Base-by-base conservation (phyloP, 2,888 invertebrate species). In the Microctonus aethiopoides region DNA sequence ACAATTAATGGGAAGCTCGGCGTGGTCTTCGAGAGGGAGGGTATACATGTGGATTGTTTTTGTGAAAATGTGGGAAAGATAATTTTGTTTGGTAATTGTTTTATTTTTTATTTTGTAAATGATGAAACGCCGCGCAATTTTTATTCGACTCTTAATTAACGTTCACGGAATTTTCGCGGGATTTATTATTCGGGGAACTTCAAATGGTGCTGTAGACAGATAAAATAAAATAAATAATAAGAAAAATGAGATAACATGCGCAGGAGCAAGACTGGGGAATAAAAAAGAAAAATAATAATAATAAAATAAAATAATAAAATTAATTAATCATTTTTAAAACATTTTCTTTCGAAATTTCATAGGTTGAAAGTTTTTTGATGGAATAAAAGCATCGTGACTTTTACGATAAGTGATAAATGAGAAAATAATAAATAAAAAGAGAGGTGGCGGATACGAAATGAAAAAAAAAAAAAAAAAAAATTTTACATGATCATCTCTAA, bases 141-240 rank as follows among this genome's bases (percentile, higher is more conserved):
- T 60, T 60, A 60, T 60, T 60, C 60, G 24, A 60, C 73, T 72
- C 71, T 70, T 57, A 26, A 56, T 75, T 67, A 68, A 68, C 70
- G 52, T 64, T 65, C 22, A 64, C 51, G 70, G 61, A 61, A 26
- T 68, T 72, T 70, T 74, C 72, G 71, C 72, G 70, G 65, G 36
- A 46, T 16, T 46, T 46, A 46, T 77, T 76, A 77, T 74, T 76
- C 75, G 76, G 71, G 77, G 76, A 75, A 75, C 72, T 77, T 77
- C 75, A 77, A 80, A 76, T 79, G 81, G 81, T 81, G 81, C 81
- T 81, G 79, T 80, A 79, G 79, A 79, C 75, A 74, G 75, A 75
- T 71, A 64, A 39, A 70, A 68, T 67, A 72, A 69, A 67, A 62
- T 61, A 66, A 41, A 68, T 46, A 60, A 68, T 32, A 61, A 70